A percentile compares a stretch with the other conserved stretches of the same genome.
phyloP scores from a whole-genome alignment of 2,888 invertebrate species.

The Oeneis ivallda region DNA sequence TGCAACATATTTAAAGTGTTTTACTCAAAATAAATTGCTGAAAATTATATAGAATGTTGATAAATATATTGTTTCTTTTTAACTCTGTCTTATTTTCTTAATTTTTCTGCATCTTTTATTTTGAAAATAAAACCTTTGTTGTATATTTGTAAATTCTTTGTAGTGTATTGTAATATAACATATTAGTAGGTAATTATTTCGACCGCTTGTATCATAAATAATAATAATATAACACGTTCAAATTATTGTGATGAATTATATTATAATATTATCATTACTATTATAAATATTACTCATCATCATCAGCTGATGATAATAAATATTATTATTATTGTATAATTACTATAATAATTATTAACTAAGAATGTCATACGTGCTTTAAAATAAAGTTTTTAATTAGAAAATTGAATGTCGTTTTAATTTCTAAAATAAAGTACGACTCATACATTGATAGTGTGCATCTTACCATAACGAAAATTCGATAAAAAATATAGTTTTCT shows the following conservation, averaged over 20 bases:
- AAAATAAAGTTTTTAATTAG: slow-evolving; percentile 7
- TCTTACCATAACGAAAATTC: too few species aligned
- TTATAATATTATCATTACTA: slow-evolving; percentile 1
- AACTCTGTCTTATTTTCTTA: too few species aligned
- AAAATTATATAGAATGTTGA: too few species aligned
- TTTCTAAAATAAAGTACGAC: not conserved
- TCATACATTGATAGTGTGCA: too few species aligned
- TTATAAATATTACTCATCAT: not conserved
- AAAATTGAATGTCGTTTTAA: not conserved
- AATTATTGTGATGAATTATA: slow-evolving; percentile 18
- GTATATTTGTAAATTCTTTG: slow-evolving; percentile 13
- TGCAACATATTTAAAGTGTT: too few species aligned
- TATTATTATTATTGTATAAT: slow-evolving; percentile 16
- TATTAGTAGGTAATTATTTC: not conserved
- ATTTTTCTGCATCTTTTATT: not conserved
- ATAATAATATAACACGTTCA: slow-evolving; percentile 3
- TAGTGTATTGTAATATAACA: not conserved
- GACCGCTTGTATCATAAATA: not conserved
- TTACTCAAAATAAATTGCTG: too few species aligned
- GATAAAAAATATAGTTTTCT: too few species aligned
- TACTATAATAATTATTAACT: not conserved
- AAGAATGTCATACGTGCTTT: slow-evolving; percentile 17
- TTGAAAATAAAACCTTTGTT: not conserved
- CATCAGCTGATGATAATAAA: too few species aligned
- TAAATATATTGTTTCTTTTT: too few species aligned